Base-by-base conservation (phyloP, 1,140 invertebrate species). In the Drosophila erecta region DNA sequence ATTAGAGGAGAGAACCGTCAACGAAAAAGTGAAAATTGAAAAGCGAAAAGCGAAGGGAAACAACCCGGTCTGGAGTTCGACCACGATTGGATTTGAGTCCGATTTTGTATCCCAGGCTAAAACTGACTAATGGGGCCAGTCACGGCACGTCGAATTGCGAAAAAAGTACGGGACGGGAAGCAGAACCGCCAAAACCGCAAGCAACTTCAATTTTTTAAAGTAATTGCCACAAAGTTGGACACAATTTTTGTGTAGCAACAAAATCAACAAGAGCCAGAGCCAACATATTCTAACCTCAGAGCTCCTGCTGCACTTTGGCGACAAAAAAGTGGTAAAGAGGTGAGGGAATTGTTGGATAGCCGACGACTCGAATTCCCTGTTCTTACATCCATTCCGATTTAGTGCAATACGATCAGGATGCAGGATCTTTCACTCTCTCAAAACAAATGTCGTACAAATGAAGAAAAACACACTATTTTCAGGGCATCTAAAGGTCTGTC, bases 191-290 rank as follows among this genome's bases (percentile, higher is more conserved):
- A 53, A 50, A 89, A 89, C 84, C 84, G 76, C 84, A 62, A 64
- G 64, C 79, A 89, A 89, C 79, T 89, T 89, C 76, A 89, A 89
- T 89, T 89, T 89, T 70, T 89, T 89, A 89, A 89, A 89, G 84
- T 89, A 89, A 89, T 89, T 89, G 84, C 84, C 67, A 74, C 79
- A 89, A 84, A 89, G 84, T 89, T 89, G 73, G 72, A 72, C 84
- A 87, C 80, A 64, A 83, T 87, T 87, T 86, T 66, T 70, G 64
- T 70, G 64, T 38, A 54, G 35, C 64, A 70, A 70, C 64, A 70
- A 57, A 70, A 70, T 41, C 66, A 70, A 56, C 64, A 41, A 54
- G 64, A 57, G 15, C 37, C 37, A 64, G 50, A 38, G 47, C 59
- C 60, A 66, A 55, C 53, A 54, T 37, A 49, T 70, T 70, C 43